A percentile compares a stretch with the other conserved stretches of the same genome.
Conservation (phyloP, 92 coral and sea anemone species). For the Zoanthus solanderi region DNA sequence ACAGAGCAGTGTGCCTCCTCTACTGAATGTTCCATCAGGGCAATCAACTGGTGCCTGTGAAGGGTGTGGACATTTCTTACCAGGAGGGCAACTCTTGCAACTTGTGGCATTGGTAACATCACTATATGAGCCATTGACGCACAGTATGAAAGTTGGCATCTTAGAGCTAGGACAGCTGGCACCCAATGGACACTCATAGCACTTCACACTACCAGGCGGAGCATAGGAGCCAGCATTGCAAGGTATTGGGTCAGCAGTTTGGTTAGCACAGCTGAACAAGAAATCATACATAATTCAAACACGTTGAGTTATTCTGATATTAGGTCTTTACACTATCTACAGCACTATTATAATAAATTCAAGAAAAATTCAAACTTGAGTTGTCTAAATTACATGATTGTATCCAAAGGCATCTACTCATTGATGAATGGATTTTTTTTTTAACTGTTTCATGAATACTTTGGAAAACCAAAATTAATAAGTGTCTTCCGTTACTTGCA, state of each 20-base stretch:
- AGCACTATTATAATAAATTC: no score
- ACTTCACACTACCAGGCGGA: slow-evolving; percentile 64
- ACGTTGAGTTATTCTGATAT: no score
- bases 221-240: slow-evolving; percentile 75
- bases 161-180: slow-evolving; percentile 50
- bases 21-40: slow-evolving; percentile 64
- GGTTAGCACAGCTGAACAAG: slow-evolving; percentile 65
- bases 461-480: no score
- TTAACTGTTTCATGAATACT: no score
- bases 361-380: no score
- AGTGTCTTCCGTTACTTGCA: no score
- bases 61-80: slow-evolving; percentile 73
- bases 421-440: no score
- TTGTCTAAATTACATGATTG: no score
- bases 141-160: slow-evolving; percentile 44
- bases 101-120: slow-evolving; percentile 44
- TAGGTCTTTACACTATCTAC: no score
- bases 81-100: slow-evolving; percentile 85
- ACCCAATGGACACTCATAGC: slow-evolving; percentile 59
- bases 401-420: no score
- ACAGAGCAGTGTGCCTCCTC: slow-evolving; percentile 48
- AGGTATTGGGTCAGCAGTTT: slow-evolving; percentile 67
- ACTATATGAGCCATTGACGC: slow-evolving; percentile 63
- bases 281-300: no score
- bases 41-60: slow-evolving; percentile 74